Percentiles rank a stretch among this genome's conserved stretches.
Evolutionary conservation across 2,113 vertebrate species (phyloP).

Genomic region (Passer domesticus): DNA sequence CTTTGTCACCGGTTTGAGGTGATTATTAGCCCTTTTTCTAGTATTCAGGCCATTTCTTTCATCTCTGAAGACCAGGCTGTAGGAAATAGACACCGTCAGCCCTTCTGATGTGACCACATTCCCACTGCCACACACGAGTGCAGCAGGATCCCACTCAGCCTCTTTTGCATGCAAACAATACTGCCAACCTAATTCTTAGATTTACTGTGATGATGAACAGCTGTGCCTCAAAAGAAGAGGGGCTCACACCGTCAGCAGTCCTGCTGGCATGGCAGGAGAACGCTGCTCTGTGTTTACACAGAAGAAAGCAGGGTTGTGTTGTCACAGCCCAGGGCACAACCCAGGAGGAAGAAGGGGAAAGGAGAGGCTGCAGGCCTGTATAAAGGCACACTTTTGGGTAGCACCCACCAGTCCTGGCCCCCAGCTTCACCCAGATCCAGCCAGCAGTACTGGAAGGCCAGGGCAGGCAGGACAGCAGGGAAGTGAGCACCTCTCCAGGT

Average conservation of each 20-base stretch:
- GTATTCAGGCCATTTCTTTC: not conserved
- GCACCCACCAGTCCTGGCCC: rapidly evolving
- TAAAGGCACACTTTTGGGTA: not conserved
- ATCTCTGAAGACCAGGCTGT: not conserved
- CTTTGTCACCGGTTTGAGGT: rapidly evolving
- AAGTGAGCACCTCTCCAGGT: not conserved
- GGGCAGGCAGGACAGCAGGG: not conserved
- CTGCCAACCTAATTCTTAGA: not conserved
- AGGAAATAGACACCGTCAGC: not conserved
- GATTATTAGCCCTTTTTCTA: not conserved
- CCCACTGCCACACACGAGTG: not conserved
- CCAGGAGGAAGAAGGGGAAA: not conserved
- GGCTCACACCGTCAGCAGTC: not conserved
- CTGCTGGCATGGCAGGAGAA: not conserved
- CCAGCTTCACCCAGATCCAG: not conserved
- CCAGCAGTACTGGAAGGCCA: not conserved
- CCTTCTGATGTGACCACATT: not conserved
- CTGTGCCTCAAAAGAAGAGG: not conserved
- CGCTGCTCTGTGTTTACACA: not conserved
- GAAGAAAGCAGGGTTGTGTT: not conserved
- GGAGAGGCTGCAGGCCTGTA: not conserved
- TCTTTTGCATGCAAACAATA: not conserved
- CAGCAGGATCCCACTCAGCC: not conserved
- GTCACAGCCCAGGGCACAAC: not conserved
- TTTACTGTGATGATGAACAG: not conserved